Percentiles rank a stretch among this genome's conserved stretches.
Conservation (phyloP, 92 coral and sea anemone genomes). For the Nematostella vectensis region DNA sequence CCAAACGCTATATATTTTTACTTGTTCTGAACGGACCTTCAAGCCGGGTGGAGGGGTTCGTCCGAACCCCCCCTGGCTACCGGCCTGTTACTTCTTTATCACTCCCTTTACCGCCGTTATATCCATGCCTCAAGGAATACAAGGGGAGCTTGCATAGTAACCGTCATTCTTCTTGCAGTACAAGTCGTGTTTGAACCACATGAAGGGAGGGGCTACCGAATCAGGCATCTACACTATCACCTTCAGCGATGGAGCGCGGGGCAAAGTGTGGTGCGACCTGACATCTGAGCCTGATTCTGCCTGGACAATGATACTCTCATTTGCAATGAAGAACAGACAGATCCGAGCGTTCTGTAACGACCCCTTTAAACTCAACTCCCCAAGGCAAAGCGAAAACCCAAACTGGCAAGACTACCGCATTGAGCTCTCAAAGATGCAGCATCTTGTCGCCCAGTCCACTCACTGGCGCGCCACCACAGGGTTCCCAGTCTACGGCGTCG, state of each 20-base stretch:
- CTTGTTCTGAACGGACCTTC: too few species aligned
- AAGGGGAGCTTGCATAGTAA: background rate
- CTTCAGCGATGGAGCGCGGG: conserved; percentile 11
- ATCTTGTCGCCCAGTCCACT: conserved; percentile 3
- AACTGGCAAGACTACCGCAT: conserved; percentile 42
- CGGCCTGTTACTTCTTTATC: too few species aligned
- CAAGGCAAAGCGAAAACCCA: conserved; percentile 24
- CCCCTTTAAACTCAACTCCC: conserved; percentile 5
- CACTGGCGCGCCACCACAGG: background rate
- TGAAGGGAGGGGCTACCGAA: conserved; percentile 5
- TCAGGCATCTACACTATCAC: conserved; percentile 27
- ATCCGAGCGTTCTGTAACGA: background rate
- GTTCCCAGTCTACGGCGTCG: background rate
- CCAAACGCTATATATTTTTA: too few species aligned
- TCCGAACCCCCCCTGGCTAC: too few species aligned
- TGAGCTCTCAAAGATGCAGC: conserved; percentile 18
- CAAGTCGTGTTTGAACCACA: background rate
- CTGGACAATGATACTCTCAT: conserved; percentile 47
- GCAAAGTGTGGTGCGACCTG: conserved; percentile 37
- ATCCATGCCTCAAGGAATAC: too few species aligned
- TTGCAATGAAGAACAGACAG: conserved; percentile 17
- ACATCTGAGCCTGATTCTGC: conserved; percentile 36
- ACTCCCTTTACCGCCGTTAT: too few species aligned
- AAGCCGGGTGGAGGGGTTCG: too few species aligned
- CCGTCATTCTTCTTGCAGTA: background rate